Base-by-base conservation (phyloP, 2,888 invertebrate genomes). In the Ornithoptera alexandrae region DNA sequence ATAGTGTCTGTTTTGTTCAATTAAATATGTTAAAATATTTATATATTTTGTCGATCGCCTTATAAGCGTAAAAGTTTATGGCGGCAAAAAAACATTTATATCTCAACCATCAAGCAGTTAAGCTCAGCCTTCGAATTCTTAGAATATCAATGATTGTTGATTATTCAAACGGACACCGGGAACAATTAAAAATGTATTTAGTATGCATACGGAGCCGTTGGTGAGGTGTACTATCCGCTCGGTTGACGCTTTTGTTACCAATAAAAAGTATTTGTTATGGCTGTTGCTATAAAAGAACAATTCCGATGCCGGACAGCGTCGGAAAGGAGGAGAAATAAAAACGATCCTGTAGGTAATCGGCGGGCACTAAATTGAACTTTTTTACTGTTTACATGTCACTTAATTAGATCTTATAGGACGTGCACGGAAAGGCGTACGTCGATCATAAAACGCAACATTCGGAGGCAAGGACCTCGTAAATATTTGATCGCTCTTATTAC, bases 141-240 rank as follows among this genome's bases (percentile, higher is more conserved):
- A 77, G 88, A 87, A 89, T 85, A 85, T 81, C 78, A 86, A 86
- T 83, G 82, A 79, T 80, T 77, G 76, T 84, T 84, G 79, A 79
- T 84, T 84, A 87, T 87, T 87, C 86, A 76, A 76, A 77, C 77
- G 78, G 75, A 76, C 79, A 76, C 79, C 77, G 76, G 75, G 72
- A 84, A 85, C 88, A 90, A 90, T 91, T 91, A 91, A 90, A 90
- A 89, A 82, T 81, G 84, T 84, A 81, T 81, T 90, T 79, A 74
- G 87, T 89, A 90, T 90, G 87, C 90, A 78, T 74, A 72, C 72
- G 72, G 78, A 74, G 74, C 74, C 81, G 71, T 78, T 67, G 68
- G 67, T 69, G 58, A 62, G 67, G 50, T 53, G 62, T 72, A 73
- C 82, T 85, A 84, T 84, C 85, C 84, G 85, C 77, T 83, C 82